phyloP scores from a whole-genome alignment of 2,797 vertebrate genomes.

The Tinamus major region DNA sequence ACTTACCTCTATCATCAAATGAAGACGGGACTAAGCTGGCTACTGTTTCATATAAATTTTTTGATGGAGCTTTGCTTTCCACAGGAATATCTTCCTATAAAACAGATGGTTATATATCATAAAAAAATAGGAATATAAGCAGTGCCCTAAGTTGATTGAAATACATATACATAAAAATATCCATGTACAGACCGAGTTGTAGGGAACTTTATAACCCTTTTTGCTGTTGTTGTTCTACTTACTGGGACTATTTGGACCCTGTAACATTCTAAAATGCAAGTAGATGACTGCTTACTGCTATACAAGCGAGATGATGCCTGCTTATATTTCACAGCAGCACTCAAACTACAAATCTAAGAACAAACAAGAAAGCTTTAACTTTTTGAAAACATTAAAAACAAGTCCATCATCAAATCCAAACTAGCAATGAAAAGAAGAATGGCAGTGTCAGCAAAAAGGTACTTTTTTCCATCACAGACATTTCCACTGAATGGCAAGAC shows the following conservation, averaged over 20 bases:
- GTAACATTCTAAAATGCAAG: background rate
- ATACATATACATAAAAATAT: background rate
- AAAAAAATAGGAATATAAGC: background rate
- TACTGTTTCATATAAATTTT: background rate
- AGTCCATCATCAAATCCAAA: background rate
- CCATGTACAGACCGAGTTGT: background rate
- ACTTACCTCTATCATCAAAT: conserved; percentile 66
- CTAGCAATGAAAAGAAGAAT: background rate
- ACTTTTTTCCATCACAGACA: background rate
- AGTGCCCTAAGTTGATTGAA: background rate
- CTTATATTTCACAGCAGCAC: background rate
- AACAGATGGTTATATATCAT: background rate
- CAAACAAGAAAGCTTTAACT: background rate
- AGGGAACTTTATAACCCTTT: background rate
- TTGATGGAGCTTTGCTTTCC: conserved; percentile 27
- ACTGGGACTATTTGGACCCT: background rate
- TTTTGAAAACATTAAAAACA: background rate
- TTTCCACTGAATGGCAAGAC: background rate
- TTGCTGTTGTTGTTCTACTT: background rate
- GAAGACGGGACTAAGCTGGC: conserved; percentile 20
- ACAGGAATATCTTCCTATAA: conserved; percentile 60
- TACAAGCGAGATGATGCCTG: background rate
- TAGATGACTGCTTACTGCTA: background rate
- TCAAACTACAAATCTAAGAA: background rate
- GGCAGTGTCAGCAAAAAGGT: background rate